Conservation (phyloP, 2,888 invertebrate genomes). For the Mesopsocus fuscifrons region DNA sequence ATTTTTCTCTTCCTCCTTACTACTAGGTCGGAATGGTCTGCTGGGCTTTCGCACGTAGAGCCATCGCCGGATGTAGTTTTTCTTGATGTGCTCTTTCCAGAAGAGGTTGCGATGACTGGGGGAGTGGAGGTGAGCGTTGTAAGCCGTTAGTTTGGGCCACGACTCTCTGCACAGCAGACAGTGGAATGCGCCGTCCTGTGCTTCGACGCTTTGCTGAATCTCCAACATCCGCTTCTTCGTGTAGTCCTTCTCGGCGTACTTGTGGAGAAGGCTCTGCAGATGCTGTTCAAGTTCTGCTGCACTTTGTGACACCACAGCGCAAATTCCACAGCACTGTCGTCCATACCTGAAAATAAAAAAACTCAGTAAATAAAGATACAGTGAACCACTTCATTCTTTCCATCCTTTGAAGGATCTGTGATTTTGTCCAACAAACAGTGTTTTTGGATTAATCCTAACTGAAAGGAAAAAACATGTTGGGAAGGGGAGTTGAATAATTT, state of each 20-base stretch:
- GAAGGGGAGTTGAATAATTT: too few species aligned
- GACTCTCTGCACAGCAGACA: background rate
- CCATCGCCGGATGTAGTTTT: background rate
- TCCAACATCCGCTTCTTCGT: background rate
- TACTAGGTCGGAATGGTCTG: background rate
- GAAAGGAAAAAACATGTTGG: too few species aligned
- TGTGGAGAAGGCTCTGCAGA: conserved; percentile 2
- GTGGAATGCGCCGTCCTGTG: background rate
- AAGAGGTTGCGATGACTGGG: background rate
- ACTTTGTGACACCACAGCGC: background rate
- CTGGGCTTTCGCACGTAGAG: background rate
- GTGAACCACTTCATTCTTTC: too few species aligned
- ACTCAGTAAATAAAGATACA: too few species aligned
- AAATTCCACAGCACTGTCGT: background rate
- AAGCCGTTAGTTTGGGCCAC: background rate
- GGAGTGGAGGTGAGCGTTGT: background rate
- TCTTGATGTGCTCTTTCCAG: background rate
- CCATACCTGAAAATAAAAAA: background rate
- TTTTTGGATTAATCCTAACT: too few species aligned
- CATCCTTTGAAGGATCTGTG: too few species aligned
- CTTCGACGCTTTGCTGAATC: background rate
- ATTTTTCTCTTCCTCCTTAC: background rate
- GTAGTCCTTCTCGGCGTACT: conserved; percentile 1
- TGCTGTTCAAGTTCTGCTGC: background rate
- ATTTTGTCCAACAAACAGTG: too few species aligned